phyloP scores from a whole-genome alignment of 1,140 invertebrate genomes.

The Drosophila virilis region DNA sequence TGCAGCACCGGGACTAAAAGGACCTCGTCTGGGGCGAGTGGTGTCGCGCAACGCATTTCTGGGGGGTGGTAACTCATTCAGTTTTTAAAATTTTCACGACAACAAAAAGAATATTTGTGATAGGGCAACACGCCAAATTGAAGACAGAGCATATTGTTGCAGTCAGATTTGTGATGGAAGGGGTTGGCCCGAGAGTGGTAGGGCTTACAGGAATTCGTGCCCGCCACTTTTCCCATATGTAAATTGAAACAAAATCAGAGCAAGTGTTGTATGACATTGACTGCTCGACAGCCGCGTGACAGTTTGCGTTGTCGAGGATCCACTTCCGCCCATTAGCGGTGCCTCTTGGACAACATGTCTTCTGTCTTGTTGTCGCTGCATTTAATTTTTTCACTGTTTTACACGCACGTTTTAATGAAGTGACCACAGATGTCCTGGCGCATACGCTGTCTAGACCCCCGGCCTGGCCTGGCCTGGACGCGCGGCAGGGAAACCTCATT shows the following conservation, averaged over 20 bases:
- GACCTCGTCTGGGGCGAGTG: background rate
- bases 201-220: background rate
- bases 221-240: background rate
- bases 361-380: slow-evolving; percentile 39
- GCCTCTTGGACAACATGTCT: slow-evolving; percentile 32
- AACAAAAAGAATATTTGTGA: slow-evolving; percentile 9
- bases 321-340: background rate
- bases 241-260: slow-evolving; percentile 41
- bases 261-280: slow-evolving; percentile 24
- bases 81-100: slow-evolving; percentile 25
- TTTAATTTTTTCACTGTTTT: slow-evolving; percentile 36
- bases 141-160: slow-evolving; percentile 37
- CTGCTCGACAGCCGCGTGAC: slow-evolving; percentile 22
- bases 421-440: slow-evolving; percentile 33
- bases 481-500: slow-evolving; percentile 52
- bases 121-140: background rate
- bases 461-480: slow-evolving; percentile 15
- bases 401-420: slow-evolving; percentile 43
- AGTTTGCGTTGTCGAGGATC: slow-evolving; percentile 35
- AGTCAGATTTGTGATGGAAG: slow-evolving; percentile 17
- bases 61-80: slow-evolving; percentile 17
- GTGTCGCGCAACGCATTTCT: background rate
- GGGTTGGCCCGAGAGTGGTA: background rate
- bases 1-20: slow-evolving; percentile 5
- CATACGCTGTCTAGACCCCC: background rate